A percentile compares a stretch with the other conserved stretches of the same genome.
Evolutionary conservation across 2,888 invertebrate species (phyloP).

Genomic region (Mesorhabditis spiculigera): DNA sequence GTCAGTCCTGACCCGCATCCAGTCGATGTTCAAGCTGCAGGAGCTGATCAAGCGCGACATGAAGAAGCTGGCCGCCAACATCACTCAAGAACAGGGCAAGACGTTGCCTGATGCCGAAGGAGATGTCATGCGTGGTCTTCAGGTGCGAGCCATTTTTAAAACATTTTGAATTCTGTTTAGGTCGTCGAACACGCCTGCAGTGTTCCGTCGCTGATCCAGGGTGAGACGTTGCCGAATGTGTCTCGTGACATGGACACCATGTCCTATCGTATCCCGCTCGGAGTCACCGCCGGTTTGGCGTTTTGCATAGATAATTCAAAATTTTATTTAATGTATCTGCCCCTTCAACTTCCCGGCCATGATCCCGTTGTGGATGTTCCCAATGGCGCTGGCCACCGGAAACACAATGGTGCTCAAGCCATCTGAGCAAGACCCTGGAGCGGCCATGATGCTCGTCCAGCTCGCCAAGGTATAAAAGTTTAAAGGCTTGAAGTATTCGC

Average conservation of each 20-base stretch:
- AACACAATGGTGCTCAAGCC: constrained; percentile 92
- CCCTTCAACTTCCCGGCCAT: constrained; percentile 75
- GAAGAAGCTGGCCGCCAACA: constrained; percentile 81
- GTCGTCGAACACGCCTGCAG: constrained; percentile 94
- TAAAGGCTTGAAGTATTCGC: too few species aligned
- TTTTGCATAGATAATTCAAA: neutral
- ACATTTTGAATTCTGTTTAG: constrained; percentile 62
- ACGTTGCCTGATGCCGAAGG: constrained; percentile 95
- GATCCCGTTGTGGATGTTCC: constrained; percentile 91
- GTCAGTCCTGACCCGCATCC: constrained; percentile 86
- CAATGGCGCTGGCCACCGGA: constrained; percentile 75
- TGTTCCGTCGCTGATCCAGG: constrained; percentile 84
- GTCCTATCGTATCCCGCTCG: constrained; percentile 84
- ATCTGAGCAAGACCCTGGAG: constrained; percentile 94
- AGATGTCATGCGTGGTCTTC: constrained; percentile 91
- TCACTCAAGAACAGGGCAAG: constrained; percentile 94
- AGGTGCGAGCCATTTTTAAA: constrained; percentile 24
- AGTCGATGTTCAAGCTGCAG: constrained; percentile 83
- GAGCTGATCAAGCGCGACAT: constrained; percentile 81
- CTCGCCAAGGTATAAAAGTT: constrained; percentile 67
- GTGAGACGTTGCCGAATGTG: constrained; percentile 76
- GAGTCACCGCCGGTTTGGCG: constrained; percentile 86
- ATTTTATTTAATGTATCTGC: constrained; percentile 24
- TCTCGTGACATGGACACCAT: constrained; percentile 94
- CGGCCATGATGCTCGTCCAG: constrained; percentile 89